These are phyloP conservation scores for Nomia melanderi DNA, from an alignment of 1,140 invertebrate species.

Conservation along the genomic window DNA sequence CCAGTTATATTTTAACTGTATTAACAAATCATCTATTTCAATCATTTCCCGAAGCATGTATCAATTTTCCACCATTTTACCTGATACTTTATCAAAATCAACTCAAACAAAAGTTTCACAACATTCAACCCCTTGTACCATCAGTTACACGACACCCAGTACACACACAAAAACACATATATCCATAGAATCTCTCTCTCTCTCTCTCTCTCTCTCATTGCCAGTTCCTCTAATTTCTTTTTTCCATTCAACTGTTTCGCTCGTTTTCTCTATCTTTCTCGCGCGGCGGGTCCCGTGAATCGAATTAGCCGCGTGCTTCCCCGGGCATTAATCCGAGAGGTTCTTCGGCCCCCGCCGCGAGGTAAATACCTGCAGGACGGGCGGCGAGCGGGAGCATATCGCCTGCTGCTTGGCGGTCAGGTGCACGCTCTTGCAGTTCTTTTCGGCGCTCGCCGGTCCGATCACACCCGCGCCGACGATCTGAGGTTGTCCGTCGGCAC, in stretches of 20 bases:
- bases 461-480: conserved; percentile 69
- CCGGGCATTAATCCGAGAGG: conserved; percentile 58
- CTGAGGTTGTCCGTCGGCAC: conserved; percentile 40
- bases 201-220: not conserved
- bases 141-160: too few relatives aligned
- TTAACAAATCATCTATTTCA: too few relatives aligned
- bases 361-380: conserved; percentile 77
- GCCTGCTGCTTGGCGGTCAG: conserved; percentile 78
- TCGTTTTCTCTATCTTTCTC: not conserved
- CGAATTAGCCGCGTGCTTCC: conserved; percentile 62
- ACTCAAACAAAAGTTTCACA: too few relatives aligned
- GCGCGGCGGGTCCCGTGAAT: conserved; percentile 33
- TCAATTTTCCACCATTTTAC: too few relatives aligned
- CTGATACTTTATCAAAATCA: too few relatives aligned
- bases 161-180: too few relatives aligned
- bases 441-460: conserved; percentile 78
- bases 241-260: not conserved
- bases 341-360: conserved; percentile 34
- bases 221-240: not conserved
- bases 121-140: too few relatives aligned
- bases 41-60: too few relatives aligned
- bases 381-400: conserved; percentile 78
- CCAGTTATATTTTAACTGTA: too few relatives aligned
- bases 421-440: conserved; percentile 77
- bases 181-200: too few relatives aligned